Evolutionary conservation across 1,140 invertebrate species (phyloP).

Genomic region (Aphelinus atriplicis): DNA sequence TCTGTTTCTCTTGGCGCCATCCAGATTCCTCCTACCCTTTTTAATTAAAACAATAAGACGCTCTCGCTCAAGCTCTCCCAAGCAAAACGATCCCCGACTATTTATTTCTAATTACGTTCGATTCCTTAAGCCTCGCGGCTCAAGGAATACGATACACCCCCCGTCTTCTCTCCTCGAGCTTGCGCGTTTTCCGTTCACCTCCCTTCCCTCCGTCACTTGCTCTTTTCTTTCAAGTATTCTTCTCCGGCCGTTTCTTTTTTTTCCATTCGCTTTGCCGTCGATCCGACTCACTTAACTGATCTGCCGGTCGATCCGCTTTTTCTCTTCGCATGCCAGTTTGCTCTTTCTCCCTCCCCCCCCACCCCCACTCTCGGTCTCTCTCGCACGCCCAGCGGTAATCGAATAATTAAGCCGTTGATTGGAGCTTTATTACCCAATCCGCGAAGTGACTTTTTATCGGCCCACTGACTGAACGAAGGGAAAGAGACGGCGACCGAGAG

Average conservation of each 20-base stretch:
- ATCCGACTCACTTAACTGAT: conserved; percentile 34
- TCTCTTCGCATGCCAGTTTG: conserved; percentile 5
- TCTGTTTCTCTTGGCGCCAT: conserved; percentile 7
- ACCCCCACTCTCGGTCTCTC: background rate
- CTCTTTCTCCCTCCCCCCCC: too few species aligned
- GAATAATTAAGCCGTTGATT: conserved; percentile 68
- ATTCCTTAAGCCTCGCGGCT: conserved; percentile 56
- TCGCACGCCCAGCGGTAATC: conserved; percentile 53
- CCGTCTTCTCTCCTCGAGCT: background rate
- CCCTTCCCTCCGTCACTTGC: conserved; percentile 18
- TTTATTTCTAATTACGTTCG: conserved; percentile 68
- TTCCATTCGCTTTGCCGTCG: conserved; percentile 26
- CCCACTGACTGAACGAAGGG: conserved; percentile 31
- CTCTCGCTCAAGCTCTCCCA: conserved; percentile 41
- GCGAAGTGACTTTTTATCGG: conserved; percentile 65
- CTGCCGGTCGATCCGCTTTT: conserved; percentile 39
- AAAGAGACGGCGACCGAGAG: background rate
- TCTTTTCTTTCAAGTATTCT: conserved; percentile 29
- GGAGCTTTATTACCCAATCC: conserved; percentile 67
- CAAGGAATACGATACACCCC: conserved; percentile 26
- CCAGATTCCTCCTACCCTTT: conserved; percentile 43
- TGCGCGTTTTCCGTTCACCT: background rate
- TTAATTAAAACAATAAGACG: conserved; percentile 65
- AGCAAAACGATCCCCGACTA: conserved; percentile 56
- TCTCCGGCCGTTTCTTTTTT: conserved; percentile 18